Evolutionary conservation across 1,140 invertebrate genomes (phyloP).

Genomic region (Chionoecetes opilio): DNA sequence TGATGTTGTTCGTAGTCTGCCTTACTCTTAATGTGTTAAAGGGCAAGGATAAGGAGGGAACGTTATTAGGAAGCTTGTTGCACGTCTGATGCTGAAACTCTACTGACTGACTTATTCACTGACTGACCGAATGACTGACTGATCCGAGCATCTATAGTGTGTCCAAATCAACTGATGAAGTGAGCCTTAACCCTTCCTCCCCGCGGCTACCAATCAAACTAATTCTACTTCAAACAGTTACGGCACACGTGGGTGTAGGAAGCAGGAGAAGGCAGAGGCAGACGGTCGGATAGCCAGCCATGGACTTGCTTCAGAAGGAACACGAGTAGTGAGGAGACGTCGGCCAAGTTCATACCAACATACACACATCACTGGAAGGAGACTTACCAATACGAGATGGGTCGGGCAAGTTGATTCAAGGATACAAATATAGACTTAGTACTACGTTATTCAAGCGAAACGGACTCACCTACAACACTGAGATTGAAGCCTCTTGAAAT

Average conservation of each 20-base stretch:
- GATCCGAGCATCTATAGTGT: not conserved
- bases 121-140: not conserved
- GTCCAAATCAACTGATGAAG: not conserved
- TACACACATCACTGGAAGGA: too few relatives aligned
- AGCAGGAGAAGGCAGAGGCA: not conserved
- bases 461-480: slow-evolving; percentile 82
- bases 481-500: slow-evolving; percentile 83
- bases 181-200: not conserved
- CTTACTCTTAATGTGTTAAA: too few relatives aligned
- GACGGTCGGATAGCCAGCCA: too few relatives aligned
- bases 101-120: not conserved
- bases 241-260: not conserved
- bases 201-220: not conserved
- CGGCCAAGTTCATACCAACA: too few relatives aligned
- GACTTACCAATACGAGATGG: too few relatives aligned
- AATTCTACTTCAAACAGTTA: not conserved
- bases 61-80: too few relatives aligned
- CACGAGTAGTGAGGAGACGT: too few relatives aligned
- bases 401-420: too few relatives aligned
- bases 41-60: too few relatives aligned
- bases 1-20: too few relatives aligned
- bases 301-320: too few relatives aligned
- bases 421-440: too few relatives aligned
- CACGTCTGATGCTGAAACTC: not conserved
- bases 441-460: not conserved